Evolutionary conservation across 2,888 invertebrate species (phyloP).

Genomic region (Conus canariensis): DNA sequence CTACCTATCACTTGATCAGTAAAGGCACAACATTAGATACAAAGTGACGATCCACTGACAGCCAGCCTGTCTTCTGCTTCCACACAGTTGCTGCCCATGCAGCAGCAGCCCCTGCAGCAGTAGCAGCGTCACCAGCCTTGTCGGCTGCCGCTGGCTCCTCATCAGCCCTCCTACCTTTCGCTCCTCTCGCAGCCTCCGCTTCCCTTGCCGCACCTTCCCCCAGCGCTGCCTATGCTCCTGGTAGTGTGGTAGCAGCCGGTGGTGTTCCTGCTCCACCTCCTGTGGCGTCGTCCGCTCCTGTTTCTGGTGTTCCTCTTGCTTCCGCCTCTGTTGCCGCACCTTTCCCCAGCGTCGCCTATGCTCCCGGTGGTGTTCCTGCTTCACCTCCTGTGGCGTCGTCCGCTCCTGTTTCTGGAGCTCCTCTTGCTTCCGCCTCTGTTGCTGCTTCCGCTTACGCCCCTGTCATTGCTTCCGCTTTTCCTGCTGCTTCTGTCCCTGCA

Average conservation of each 20-base stretch:
- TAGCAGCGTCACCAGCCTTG: background rate
- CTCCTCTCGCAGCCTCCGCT: background rate
- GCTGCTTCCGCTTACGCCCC: background rate
- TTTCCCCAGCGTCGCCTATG: too few species aligned
- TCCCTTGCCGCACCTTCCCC: background rate
- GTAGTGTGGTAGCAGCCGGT: too few species aligned
- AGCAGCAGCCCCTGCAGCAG: background rate
- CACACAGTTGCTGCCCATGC: background rate
- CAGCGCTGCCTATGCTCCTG: background rate
- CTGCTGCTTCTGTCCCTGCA: background rate
- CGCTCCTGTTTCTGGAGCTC: too few species aligned
- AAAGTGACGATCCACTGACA: background rate
- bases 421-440: background rate
- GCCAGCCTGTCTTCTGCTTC: background rate
- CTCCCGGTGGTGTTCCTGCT: background rate
- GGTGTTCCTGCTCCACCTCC: background rate
- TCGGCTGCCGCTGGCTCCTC: background rate
- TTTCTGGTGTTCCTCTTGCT: background rate
- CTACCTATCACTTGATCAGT: too few species aligned
- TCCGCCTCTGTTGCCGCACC: too few species aligned
- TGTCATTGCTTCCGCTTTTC: background rate
- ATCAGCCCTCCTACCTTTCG: too few species aligned
- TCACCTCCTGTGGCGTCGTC: background rate
- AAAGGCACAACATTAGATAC: too few species aligned
- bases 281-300: background rate